A percentile compares a stretch with the other conserved stretches of the same genome.
These are phyloP conservation scores for Malacoraja senta DNA, from an alignment of 2,797 vertebrate species.

Conservation along the genomic window DNA sequence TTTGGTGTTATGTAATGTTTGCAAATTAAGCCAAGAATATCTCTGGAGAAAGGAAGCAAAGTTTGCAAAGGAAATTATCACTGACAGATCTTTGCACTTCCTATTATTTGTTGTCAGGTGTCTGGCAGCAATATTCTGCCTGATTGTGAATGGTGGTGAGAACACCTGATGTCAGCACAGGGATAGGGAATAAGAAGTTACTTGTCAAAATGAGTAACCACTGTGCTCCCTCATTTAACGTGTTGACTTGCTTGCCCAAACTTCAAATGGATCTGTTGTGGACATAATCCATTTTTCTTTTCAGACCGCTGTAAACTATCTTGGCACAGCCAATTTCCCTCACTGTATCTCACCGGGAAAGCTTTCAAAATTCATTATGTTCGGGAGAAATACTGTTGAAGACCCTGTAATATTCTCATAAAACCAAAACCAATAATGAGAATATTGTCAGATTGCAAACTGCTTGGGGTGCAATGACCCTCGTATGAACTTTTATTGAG, in stretches of 20 bases:
- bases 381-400: background rate
- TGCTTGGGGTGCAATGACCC: background rate
- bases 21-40: background rate
- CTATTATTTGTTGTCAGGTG: background rate
- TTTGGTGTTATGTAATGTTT: background rate
- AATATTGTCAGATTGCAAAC: background rate
- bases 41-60: background rate
- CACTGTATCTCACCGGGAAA: background rate
- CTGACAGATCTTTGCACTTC: background rate
- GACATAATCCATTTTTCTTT: background rate
- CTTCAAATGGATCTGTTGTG: background rate
- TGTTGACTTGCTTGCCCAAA: background rate
- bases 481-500: background rate
- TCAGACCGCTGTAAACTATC: background rate
- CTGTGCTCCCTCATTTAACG: conserved; percentile 19
- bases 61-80: background rate
- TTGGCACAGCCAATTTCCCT: background rate
- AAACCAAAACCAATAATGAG: background rate
- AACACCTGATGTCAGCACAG: background rate
- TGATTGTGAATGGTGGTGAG: background rate
- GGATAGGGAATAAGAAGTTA: background rate
- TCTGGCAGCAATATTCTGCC: background rate
- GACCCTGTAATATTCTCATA: background rate
- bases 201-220: background rate
- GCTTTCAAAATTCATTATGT: background rate